These are phyloP conservation scores for Macrophya annulata DNA, from an alignment of 2,888 invertebrate species.

Conservation along the genomic window DNA sequence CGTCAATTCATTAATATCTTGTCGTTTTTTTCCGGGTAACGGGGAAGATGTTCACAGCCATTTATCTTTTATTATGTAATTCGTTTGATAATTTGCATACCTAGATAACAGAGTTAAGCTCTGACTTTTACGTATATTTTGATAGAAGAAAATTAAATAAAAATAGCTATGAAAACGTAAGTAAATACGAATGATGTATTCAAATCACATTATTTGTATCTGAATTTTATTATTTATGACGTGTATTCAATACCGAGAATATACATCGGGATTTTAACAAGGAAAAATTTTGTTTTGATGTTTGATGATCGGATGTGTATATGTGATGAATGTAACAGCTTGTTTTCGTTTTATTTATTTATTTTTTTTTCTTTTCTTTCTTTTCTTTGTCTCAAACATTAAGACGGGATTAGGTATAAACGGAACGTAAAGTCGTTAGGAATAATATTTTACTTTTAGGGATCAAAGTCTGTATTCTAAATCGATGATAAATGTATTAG, in stretches of 20 bases:
- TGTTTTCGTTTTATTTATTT: not conserved
- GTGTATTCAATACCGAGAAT: not conserved
- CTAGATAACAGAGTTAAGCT: not conserved
- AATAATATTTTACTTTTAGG: not conserved
- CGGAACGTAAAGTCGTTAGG: not conserved
- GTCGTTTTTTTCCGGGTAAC: not conserved
- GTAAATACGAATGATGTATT: not conserved
- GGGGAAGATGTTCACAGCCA: not conserved
- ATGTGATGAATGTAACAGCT: not conserved
- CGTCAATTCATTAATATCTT: not conserved
- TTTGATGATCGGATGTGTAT: not conserved
- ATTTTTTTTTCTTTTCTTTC: not conserved
- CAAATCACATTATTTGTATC: not conserved
- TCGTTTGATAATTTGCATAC: not conserved
- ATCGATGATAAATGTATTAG: not conserved
- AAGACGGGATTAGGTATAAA: not conserved
- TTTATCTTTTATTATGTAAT: not conserved
- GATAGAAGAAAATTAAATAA: not conserved
- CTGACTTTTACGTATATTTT: no score
- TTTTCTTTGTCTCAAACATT: not conserved
- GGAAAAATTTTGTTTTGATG: conserved; percentile 16
- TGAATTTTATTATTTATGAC: not conserved
- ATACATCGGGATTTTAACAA: not conserved
- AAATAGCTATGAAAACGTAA: not conserved
- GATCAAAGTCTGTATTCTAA: not conserved